Percentiles rank a stretch among this genome's conserved stretches.
Evolutionary conservation across 2,888 invertebrate species (phyloP).

Genomic region (Spialia ferax): DNA sequence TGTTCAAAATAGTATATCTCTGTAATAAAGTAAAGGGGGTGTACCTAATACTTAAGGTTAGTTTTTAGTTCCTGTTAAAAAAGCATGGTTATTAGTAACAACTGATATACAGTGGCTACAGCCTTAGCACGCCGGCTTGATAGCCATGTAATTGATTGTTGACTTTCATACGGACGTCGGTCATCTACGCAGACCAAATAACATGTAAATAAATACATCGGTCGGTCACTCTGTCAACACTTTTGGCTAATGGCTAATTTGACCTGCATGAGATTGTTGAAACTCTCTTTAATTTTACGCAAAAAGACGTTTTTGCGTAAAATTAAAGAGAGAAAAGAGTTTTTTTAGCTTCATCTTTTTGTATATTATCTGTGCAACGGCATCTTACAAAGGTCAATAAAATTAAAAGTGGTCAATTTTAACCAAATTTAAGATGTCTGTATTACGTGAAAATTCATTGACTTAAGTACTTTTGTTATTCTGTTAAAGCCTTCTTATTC

Average conservation of each 20-base stretch:
- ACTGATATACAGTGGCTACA: slow-evolving; percentile 19
- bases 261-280: not conserved
- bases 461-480: too few species aligned
- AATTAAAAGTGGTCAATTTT: too few species aligned
- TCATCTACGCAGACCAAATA: slow-evolving; percentile 80
- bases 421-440: too few species aligned
- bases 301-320: too few species aligned
- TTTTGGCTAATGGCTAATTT: not conserved
- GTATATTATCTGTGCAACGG: too few species aligned
- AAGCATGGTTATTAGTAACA: not conserved
- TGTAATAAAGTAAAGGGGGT: not conserved
- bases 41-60: too few species aligned
- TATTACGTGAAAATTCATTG: too few species aligned
- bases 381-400: too few species aligned
- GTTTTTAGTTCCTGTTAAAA: not conserved
- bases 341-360: not conserved
- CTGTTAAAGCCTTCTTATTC: too few species aligned
- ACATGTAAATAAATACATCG: slow-evolving; percentile 79
- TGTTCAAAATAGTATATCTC: not conserved
- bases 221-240: not conserved
- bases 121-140: slow-evolving; percentile 55
- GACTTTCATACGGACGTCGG: slow-evolving; percentile 75
- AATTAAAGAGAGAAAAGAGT: not conserved
- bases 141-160: slow-evolving; percentile 79
- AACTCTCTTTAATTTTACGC: not conserved